Evolutionary conservation across 1,140 invertebrate species (phyloP).

Genomic region (Copidosoma floridanum): DNA sequence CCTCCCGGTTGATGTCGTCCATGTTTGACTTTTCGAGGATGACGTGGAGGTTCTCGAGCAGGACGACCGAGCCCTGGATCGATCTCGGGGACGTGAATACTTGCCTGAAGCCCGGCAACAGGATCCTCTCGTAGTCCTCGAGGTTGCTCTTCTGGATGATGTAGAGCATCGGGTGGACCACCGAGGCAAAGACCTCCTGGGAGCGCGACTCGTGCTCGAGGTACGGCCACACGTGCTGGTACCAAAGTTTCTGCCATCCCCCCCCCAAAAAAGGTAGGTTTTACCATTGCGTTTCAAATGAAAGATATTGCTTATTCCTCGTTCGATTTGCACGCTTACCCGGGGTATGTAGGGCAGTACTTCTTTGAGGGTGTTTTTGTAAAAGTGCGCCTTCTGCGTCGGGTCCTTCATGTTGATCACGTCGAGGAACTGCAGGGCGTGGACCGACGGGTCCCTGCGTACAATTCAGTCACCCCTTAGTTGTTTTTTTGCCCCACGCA

Average conservation of each 20-base stretch:
- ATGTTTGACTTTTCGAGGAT: slow-evolving; percentile 84
- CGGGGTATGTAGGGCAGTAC: slow-evolving; percentile 84
- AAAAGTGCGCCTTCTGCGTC: slow-evolving; percentile 85
- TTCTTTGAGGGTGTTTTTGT: slow-evolving; percentile 80
- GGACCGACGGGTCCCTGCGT: slow-evolving; percentile 81
- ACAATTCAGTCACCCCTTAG: too few relatives aligned
- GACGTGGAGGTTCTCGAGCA: slow-evolving; percentile 89
- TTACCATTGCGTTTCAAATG: not conserved
- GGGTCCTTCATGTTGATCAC: slow-evolving; percentile 90
- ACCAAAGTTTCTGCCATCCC: slow-evolving; percentile 85
- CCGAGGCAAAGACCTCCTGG: slow-evolving; percentile 83
- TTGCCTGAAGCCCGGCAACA: slow-evolving; percentile 77
- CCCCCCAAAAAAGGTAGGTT: slow-evolving; percentile 5
- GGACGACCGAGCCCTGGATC: slow-evolving; percentile 84
- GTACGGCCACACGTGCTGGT: slow-evolving; percentile 90
- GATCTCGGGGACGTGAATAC: slow-evolving; percentile 83
- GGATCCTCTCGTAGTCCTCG: slow-evolving; percentile 81
- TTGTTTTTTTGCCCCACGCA: too few relatives aligned
- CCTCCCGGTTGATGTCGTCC: slow-evolving; percentile 77
- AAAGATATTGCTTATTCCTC: too few relatives aligned
- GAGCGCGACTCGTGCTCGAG: slow-evolving; percentile 81
- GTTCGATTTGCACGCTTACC: slow-evolving; percentile 67
- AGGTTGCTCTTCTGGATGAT: slow-evolving; percentile 80
- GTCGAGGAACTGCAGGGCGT: slow-evolving; percentile 88
- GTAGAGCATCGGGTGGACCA: slow-evolving; percentile 83